phyloP scores from a whole-genome alignment of 1,140 invertebrate genomes.

The Ostrea edulis region DNA sequence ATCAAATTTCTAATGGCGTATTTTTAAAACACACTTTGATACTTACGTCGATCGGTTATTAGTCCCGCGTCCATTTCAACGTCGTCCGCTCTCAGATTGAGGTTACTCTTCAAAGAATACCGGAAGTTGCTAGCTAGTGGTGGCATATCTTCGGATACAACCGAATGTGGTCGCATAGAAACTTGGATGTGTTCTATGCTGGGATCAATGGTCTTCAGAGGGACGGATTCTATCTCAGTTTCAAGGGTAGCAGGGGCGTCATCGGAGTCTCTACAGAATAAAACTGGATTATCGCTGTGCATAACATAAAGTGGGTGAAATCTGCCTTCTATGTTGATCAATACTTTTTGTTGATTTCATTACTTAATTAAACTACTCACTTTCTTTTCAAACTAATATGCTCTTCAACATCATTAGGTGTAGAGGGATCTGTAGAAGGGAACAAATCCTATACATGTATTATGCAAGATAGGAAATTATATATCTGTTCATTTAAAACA shows the following conservation, averaged over 20 bases:
- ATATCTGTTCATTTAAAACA: no score
- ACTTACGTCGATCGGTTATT: not conserved
- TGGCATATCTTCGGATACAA: not conserved
- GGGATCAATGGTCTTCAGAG: not conserved
- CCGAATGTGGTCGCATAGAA: not conserved
- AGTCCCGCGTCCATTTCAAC: not conserved
- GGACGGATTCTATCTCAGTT: not conserved
- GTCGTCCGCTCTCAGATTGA: not conserved
- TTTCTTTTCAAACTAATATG: not conserved
- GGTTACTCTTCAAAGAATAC: not conserved
- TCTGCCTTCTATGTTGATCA: not conserved
- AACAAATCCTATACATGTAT: not conserved
- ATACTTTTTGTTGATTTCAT: not conserved
- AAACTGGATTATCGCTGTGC: not conserved
- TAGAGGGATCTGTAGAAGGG: not conserved
- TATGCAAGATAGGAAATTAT: no score
- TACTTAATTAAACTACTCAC: not conserved
- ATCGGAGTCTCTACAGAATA: not conserved
- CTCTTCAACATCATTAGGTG: not conserved
- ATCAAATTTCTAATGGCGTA: not conserved
- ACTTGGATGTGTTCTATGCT: not conserved
- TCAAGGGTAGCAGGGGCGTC: not conserved
- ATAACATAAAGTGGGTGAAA: no score
- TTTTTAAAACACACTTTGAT: not conserved
- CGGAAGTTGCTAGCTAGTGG: not conserved